Evolutionary conservation across 2,888 invertebrate species (phyloP), one percentile per base, ranked within the genome.

Genomic region (Drosophila ustulata): DNA sequence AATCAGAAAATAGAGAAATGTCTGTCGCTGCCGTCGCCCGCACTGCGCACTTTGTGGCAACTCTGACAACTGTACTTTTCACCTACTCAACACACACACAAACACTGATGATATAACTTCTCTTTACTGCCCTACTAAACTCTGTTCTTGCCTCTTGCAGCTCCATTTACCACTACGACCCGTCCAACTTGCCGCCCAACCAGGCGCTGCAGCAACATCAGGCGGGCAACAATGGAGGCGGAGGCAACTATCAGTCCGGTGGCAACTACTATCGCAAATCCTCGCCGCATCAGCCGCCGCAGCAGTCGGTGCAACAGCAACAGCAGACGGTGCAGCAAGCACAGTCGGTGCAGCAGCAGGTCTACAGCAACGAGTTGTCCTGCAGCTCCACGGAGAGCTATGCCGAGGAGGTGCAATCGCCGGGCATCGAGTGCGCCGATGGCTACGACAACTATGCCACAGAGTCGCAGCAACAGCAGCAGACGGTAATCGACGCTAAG

Each of bases 81-180:
- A 59, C 62, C 59, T 25, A 53, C 39, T 34, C 37, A 47, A 57
- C 57, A 62, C 50, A 47, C 47, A 46, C 51, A 34, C 37, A 58
- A 32, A 37, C 49, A 58, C 39, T 11, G 8, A 55, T 18, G 18
- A 18, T 18, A 18, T 18, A 18, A 18, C 18, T 18, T 18, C 18
- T 18, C 37, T 8, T 45, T 11, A 13, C 3, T 52, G 23, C n/a
- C 18, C 6, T 37, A 18, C n/a, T 11, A 18, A 52, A 53, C 23
- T 49, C 7, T 18, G 5, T 5, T 26, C 9, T n/a, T 26, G 11
- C 4, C 37, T 72, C 28, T 90, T 91, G 50, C 90, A 92, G 92
- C 84, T 91, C 92, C 78, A 90, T 93, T 78, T 93, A 93, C 85
- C 92, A 92, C 87, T 93, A 91, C 82, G 92, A 93, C 89, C 92